phyloP scores from a whole-genome alignment of 2,888 invertebrate species.

The Arctia plantaginis region DNA sequence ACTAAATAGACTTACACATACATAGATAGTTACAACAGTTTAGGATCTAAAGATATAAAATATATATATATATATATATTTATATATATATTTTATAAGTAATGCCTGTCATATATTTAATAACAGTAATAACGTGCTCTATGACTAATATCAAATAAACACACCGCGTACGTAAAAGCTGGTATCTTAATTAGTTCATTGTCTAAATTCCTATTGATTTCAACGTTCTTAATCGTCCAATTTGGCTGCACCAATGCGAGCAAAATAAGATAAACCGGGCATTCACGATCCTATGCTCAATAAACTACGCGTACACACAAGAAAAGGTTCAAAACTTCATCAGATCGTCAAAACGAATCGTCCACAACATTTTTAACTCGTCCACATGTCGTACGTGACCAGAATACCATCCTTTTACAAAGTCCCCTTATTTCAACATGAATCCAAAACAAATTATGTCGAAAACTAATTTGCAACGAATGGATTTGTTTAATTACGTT shows the following conservation, averaged over 20 bases:
- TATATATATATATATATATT: too few relatives aligned
- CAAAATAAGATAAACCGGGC: not conserved
- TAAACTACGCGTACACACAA: conserved; percentile 1
- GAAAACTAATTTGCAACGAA: conserved; percentile 50
- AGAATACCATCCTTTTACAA: conserved; percentile 29
- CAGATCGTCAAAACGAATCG: conserved; percentile 3
- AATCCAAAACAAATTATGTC: conserved; percentile 56
- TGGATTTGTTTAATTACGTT: conserved; percentile 44
- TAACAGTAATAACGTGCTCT: too few relatives aligned
- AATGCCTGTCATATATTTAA: too few relatives aligned
- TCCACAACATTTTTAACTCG: conserved; percentile 5
- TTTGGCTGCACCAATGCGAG: not conserved
- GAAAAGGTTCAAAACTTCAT: conserved; percentile 9
- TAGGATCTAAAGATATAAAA: too few relatives aligned
- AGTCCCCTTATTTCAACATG: conserved; percentile 32
- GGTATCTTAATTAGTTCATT: too few relatives aligned
- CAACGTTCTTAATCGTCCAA: not conserved
- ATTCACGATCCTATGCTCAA: not conserved
- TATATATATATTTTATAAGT: too few relatives aligned
- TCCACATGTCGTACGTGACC: conserved; percentile 29
- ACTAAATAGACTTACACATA: too few relatives aligned
- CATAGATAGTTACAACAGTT: too few relatives aligned
- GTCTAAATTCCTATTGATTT: too few relatives aligned
- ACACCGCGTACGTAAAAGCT: too few relatives aligned
- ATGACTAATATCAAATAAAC: too few relatives aligned